phyloP scores from a whole-genome alignment of 2,113 vertebrate species.

The Hippoglossus stenolepis region DNA sequence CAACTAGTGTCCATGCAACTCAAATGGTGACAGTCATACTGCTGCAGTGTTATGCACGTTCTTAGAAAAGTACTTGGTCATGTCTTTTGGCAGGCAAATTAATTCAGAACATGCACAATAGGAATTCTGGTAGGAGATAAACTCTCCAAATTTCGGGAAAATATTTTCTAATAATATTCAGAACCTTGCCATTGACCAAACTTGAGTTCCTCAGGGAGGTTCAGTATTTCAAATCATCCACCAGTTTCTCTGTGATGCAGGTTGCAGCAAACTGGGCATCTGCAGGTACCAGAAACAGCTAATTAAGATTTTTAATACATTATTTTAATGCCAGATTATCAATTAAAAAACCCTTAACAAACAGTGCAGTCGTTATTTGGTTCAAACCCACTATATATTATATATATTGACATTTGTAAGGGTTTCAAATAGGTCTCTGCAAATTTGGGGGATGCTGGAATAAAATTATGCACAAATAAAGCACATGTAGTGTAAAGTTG shows the following conservation, averaged over 20 bases:
- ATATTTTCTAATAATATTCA: conserved; percentile 32
- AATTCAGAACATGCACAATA: conserved; percentile 84
- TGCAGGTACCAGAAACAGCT: conserved; percentile 40
- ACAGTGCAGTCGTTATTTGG: background rate
- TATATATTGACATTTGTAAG: background rate
- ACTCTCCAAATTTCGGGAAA: conserved; percentile 23
- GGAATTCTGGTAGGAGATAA: conserved; percentile 81
- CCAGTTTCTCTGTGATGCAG: background rate
- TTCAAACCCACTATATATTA: background rate
- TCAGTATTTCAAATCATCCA: background rate
- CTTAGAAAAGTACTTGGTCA: conserved; percentile 55
- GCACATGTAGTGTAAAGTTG: too few relatives aligned
- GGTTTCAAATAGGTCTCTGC: too few relatives aligned
- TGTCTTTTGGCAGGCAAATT: conserved; percentile 79
- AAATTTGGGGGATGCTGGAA: too few relatives aligned
- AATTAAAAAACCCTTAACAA: conserved; percentile 5
- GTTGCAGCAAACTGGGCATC: conserved; percentile 49
- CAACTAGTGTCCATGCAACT: conserved; percentile 74
- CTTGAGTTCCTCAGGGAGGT: conserved; percentile 2
- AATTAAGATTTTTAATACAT: background rate
- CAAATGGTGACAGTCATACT: conserved; percentile 69
- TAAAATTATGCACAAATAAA: too few relatives aligned
- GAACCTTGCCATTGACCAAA: conserved; percentile 29
- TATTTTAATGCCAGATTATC: background rate
- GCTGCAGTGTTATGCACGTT: conserved; percentile 61